Base-by-base conservation (phyloP, 2,888 invertebrate genomes). In the Vesta saturnalis region DNA sequence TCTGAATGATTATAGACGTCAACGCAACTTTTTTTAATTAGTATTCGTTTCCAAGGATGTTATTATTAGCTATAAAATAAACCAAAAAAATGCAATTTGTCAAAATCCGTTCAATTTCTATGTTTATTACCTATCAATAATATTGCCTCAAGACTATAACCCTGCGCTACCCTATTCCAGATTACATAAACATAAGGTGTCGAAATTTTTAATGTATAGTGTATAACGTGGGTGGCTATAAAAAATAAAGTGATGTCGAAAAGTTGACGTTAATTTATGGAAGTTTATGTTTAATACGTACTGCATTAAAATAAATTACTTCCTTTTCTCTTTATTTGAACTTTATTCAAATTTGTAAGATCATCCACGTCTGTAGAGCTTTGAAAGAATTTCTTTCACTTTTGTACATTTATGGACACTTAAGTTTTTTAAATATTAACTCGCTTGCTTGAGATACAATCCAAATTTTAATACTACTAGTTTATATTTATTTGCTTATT, bases 51-150 rank as follows among this genome's bases (percentile, higher is more conserved):
- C 19, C 16, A 52, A 52, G 19, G 21, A n/a, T 52, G 52, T 52
- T 19, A 52, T 52, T 52, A 52, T 12, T 21, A 52, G 52, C 52
- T 52, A 52, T 52, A 52, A 52, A 52, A 52, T 4, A 5, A 4
- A 19, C 52, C 16, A 52, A 52, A 23, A 23, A 39, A 52, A n/a
- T 18, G 52, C 19, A 52, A 52, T 52, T 19, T 52, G 5, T 19
- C 19, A n/a, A 52, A 18, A 10, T 19, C 21, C n/a, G n/a, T n/a
- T n/a, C n/a, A n/a, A n/a, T n/a, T n/a, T n/a, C n/a, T n/a, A n/a
- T n/a, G n/a, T n/a, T n/a, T n/a, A 30, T 5, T 10, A 10, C 6
- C 10, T 30, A n/a, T 39, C 39, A 39, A 39, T 39, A 39, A n/a
- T n/a, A 39, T n/a, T 39, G n/a, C 12, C 39, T 1, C n/a, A n/a